Percentiles rank a stretch among this genome's conserved stretches.
Conservation (phyloP, 2,888 invertebrate genomes). For the Bellardia bayeri region DNA sequence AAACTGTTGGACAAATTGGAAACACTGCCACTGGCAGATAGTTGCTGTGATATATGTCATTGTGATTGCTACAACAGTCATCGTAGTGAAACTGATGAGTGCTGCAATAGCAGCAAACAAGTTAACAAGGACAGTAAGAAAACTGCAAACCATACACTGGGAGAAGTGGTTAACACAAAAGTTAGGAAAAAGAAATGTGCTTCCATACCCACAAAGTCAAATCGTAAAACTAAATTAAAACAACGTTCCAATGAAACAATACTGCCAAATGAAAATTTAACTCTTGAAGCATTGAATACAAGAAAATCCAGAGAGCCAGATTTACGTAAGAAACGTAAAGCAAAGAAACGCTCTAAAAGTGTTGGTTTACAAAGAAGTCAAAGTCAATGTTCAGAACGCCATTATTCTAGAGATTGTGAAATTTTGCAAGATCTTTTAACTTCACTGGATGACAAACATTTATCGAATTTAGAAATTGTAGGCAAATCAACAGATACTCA, state of each 20-base stretch:
- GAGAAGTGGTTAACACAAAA: constrained; percentile 45
- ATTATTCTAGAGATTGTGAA: constrained; percentile 79
- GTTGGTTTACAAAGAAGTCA: constrained; percentile 77
- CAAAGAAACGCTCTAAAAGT: constrained; percentile 79
- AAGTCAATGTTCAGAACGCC: constrained; percentile 66
- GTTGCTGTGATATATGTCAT: constrained; percentile 82
- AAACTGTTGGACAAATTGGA: constrained; percentile 78
- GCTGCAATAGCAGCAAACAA: constrained; percentile 37
- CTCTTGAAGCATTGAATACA: constrained; percentile 60
- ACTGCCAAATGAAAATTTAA: constrained; percentile 62
- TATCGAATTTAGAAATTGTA: constrained; percentile 73
- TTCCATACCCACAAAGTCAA: constrained; percentile 47
- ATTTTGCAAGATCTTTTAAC: constrained; percentile 78
- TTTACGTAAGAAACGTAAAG: constrained; percentile 59
- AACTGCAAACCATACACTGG: constrained; percentile 8
- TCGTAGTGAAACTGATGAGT: constrained; percentile 76
- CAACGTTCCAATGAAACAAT: constrained; percentile 42
- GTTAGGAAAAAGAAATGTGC: constrained; percentile 59
- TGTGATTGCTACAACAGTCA: constrained; percentile 83
- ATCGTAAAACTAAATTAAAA: constrained; percentile 39
- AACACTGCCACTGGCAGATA: constrained; percentile 77
- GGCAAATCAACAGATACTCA: constrained; percentile 71
- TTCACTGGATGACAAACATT: constrained; percentile 69
- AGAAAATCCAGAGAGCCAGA: constrained; percentile 49
- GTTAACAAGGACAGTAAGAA: constrained; percentile 42